These are phyloP conservation scores for Paradisaea rubra DNA, from an alignment of 2,113 vertebrate genomes.

Conservation along the genomic window DNA sequence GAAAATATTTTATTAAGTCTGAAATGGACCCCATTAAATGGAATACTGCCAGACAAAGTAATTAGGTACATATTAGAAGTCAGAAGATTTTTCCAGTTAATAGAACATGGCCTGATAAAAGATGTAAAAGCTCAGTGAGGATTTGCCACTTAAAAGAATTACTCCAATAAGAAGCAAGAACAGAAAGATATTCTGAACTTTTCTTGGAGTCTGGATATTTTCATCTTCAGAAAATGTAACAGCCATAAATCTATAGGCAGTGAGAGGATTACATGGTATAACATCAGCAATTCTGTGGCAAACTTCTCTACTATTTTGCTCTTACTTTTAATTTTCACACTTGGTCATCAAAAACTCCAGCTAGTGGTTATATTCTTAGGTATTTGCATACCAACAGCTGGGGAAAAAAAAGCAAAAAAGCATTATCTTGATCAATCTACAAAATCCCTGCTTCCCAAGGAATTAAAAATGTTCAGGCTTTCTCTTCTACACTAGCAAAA, in stretches of 20 bases:
- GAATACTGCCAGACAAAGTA: not conserved
- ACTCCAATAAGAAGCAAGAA: not conserved
- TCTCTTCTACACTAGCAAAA: not conserved
- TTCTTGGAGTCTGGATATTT: not conserved
- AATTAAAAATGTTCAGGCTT: not conserved
- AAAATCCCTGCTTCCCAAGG: not conserved
- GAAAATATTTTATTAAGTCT: not conserved
- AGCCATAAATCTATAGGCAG: not conserved
- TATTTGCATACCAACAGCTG: not conserved
- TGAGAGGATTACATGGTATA: not conserved
- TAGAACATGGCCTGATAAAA: not conserved
- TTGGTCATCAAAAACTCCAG: not conserved
- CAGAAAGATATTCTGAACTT: not conserved
- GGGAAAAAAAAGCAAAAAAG: accelerated
- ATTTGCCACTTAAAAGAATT: not conserved
- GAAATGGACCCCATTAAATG: not conserved
- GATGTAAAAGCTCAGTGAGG: not conserved
- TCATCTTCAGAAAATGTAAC: not conserved
- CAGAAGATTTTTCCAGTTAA: not conserved
- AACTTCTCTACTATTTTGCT: not conserved
- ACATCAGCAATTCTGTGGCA: not conserved
- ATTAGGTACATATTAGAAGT: not conserved
- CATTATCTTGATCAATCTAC: not conserved
- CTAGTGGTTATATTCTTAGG: not conserved
- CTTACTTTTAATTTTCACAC: not conserved